Percentiles rank a stretch among this genome's conserved stretches.
These are phyloP conservation scores for Drosophila barbarae DNA, from an alignment of 2,888 invertebrate species.

Conservation along the genomic window DNA sequence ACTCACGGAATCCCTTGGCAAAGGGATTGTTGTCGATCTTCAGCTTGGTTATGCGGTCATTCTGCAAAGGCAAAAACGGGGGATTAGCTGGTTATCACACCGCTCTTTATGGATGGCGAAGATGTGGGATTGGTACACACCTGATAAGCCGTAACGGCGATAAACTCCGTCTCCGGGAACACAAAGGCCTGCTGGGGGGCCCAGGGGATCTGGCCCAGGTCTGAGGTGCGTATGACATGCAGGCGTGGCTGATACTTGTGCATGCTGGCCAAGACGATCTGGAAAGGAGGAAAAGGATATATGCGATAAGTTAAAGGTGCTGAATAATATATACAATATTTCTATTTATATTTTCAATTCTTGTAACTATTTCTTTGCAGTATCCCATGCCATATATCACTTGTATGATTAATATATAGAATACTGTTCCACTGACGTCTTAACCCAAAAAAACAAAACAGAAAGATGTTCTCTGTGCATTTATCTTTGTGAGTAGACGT, in stretches of 20 bases:
- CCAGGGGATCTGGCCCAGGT: conserved; percentile 85
- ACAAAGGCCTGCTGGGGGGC: conserved; percentile 84
- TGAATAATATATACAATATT: background rate
- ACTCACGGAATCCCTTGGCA: conserved; percentile 94
- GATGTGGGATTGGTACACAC: conserved; percentile 79
- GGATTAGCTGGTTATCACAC: conserved; percentile 45
- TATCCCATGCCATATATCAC: background rate
- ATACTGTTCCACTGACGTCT: background rate
- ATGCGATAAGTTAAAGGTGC: background rate
- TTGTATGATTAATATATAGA: background rate
- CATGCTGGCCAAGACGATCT: conserved; percentile 96
- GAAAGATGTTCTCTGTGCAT: background rate
- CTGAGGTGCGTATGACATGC: conserved; percentile 89
- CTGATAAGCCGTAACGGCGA: conserved; percentile 98
- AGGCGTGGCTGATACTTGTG: conserved; percentile 96
- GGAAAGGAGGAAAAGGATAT: conserved; percentile 40
- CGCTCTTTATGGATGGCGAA: conserved; percentile 6
- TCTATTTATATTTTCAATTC: background rate
- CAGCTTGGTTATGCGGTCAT: conserved; percentile 90
- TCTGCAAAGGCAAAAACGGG: conserved; percentile 80
- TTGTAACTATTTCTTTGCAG: background rate
- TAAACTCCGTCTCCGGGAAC: conserved; percentile 92
- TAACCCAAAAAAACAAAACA: background rate
- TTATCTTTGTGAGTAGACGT: conserved; percentile 2
- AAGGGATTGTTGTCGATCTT: conserved; percentile 96